Conservation (phyloP, 2,797 vertebrate genomes). For the Sebastes taczanowskii region DNA sequence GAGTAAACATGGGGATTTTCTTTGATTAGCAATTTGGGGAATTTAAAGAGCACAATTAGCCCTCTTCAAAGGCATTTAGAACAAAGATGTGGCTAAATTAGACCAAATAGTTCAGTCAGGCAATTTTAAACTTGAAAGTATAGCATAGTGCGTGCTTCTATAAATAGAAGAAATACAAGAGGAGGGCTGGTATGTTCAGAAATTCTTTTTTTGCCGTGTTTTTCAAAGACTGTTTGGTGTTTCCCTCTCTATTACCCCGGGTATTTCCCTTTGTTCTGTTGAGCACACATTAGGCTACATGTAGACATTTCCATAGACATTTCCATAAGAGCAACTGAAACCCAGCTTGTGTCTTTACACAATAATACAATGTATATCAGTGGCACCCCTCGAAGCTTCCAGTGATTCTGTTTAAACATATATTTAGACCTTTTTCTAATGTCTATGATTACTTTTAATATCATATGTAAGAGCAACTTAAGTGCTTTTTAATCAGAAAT, state of each 20-base stretch:
- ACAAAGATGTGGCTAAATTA: constrained; percentile 66
- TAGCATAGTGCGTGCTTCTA: constrained; percentile 24
- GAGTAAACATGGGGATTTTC: constrained; percentile 74
- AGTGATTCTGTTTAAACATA: constrained; percentile 57
- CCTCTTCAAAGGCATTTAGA: constrained; percentile 74
- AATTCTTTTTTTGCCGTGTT: constrained; percentile 31
- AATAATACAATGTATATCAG: constrained; percentile 32
- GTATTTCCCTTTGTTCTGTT: constrained; percentile 62
- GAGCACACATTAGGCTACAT: constrained; percentile 53
- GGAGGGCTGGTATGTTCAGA: constrained; percentile 21
- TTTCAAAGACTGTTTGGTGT: constrained; percentile 50
- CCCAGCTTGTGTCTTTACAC: constrained; percentile 54
- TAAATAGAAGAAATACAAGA: constrained; percentile 27
- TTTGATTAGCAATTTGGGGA: constrained; percentile 79
- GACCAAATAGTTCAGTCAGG: constrained; percentile 55
- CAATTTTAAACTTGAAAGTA: constrained; percentile 65
- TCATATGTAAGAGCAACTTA: constrained; percentile 61
- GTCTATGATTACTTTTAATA: constrained; percentile 21
- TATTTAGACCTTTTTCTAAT: constrained; percentile 16
- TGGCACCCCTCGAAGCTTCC: constrained; percentile 47
- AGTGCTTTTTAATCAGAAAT: constrained; percentile 72
- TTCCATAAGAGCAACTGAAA: constrained; percentile 83
- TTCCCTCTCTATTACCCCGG: constrained; percentile 37
- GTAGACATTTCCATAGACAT: constrained; percentile 80
- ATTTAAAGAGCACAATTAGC: constrained; percentile 63